These are phyloP conservation scores for Xiphophorus hellerii DNA, from an alignment of 2,113 vertebrate species.

Conservation along the genomic window DNA sequence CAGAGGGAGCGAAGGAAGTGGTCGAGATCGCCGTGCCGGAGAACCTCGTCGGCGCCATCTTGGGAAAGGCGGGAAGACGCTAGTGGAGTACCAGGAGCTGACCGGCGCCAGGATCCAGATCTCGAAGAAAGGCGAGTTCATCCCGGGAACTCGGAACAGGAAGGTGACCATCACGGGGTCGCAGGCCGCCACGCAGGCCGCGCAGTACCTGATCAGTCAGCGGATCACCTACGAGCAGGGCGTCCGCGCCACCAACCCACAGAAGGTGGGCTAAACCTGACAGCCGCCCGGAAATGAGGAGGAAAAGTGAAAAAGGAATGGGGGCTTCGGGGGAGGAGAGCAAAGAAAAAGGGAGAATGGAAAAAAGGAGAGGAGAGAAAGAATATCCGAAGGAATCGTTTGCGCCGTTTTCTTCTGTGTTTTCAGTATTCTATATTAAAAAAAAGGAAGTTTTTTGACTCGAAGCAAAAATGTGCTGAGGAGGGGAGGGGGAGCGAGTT, in stretches of 20 bases:
- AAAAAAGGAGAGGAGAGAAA: slow-evolving; percentile 73
- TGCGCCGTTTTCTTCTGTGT: slow-evolving; percentile 76
- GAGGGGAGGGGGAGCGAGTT: slow-evolving; percentile 69
- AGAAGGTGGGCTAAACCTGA: slow-evolving; percentile 90
- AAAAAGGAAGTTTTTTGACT: slow-evolving; percentile 68
- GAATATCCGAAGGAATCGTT: slow-evolving; percentile 77
- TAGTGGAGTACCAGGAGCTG: slow-evolving; percentile 97
- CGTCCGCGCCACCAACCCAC: slow-evolving; percentile 93
- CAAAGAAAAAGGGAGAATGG: slow-evolving; percentile 72
- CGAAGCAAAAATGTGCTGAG: slow-evolving; percentile 75
- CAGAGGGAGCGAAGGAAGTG: slow-evolving; percentile 90
- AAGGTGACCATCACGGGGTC: slow-evolving; percentile 95
- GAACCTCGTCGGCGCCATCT: slow-evolving; percentile 93
- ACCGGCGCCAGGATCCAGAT: slow-evolving; percentile 95
- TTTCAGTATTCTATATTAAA: slow-evolving; percentile 83
- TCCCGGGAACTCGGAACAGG: slow-evolving; percentile 94
- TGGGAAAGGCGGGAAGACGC: slow-evolving; percentile 94
- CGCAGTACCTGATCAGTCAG: slow-evolving; percentile 97
- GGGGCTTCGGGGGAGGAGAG: slow-evolving; percentile 75
- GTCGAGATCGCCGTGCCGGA: slow-evolving; percentile 94
- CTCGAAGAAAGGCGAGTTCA: slow-evolving; percentile 96
- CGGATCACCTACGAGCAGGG: slow-evolving; percentile 96
- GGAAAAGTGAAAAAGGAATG: slow-evolving; percentile 59
- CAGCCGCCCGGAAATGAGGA: slow-evolving; percentile 70
- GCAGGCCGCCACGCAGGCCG: slow-evolving; percentile 92